phyloP scores from a whole-genome alignment of 2,888 invertebrate genomes.

The Sthenelais limicola region DNA sequence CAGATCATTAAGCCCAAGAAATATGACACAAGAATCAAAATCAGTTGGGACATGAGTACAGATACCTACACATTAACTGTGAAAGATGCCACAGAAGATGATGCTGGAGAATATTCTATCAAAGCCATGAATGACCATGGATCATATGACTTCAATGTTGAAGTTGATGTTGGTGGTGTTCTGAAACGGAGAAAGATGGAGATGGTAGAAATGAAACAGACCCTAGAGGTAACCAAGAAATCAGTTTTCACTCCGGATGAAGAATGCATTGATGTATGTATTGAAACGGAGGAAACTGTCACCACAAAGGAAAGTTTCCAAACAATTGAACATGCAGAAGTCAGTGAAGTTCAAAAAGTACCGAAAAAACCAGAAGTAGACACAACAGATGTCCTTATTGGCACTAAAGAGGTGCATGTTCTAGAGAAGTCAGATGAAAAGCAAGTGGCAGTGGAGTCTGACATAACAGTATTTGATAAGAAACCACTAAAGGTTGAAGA shows the following conservation, averaged over 20 bases:
- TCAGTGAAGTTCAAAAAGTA: background rate
- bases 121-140: conserved; percentile 56
- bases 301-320: background rate
- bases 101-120: conserved; percentile 47
- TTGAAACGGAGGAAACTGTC: background rate
- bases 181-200: background rate
- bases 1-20: conserved; percentile 48
- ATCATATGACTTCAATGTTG: conserved; percentile 26
- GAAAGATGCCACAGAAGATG: conserved; percentile 11
- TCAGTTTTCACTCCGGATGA: background rate
- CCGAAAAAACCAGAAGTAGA: background rate
- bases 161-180: conserved; percentile 28
- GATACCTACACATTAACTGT: conserved; percentile 13
- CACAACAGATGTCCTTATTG: background rate
- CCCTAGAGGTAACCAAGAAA: too few species aligned
- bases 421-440: too few species aligned
- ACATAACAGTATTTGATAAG: too few species aligned
- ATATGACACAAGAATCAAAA: conserved; percentile 24
- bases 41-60: conserved; percentile 14
- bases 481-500: too few species aligned
- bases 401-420: background rate
- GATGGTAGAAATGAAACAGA: too few species aligned
- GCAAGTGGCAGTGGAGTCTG: too few species aligned
- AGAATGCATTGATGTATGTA: background rate
- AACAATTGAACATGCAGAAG: background rate